Conservation (phyloP, 1,140 invertebrate genomes). For the Bathynomus jamesi region DNA sequence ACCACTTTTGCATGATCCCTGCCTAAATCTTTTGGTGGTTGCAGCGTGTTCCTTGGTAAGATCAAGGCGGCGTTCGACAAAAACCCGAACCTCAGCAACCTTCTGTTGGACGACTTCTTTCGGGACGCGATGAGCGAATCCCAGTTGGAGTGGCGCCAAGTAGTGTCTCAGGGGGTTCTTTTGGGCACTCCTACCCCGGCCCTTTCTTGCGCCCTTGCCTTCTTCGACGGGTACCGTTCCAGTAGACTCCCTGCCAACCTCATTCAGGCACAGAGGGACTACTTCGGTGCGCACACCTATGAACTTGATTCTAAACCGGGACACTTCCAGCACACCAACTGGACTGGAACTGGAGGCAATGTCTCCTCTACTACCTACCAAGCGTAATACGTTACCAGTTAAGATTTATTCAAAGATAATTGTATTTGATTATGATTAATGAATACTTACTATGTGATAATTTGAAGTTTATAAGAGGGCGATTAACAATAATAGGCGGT, state of each 20-base stretch:
- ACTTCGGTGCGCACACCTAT: slow-evolving; percentile 98
- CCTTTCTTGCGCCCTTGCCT: slow-evolving; percentile 84
- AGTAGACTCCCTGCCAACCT: slow-evolving; percentile 79
- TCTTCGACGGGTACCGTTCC: slow-evolving; percentile 91
- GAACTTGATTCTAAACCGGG: slow-evolving; percentile 80
- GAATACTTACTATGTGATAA: too few species aligned
- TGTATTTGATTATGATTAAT: too few species aligned
- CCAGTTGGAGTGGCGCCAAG: slow-evolving; percentile 62
- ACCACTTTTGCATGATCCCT: too few species aligned
- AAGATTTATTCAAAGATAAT: too few species aligned
- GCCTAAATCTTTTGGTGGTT: slow-evolving; percentile 19
- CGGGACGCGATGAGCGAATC: slow-evolving; percentile 68
- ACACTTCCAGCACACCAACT: slow-evolving; percentile 92
- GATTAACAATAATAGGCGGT: too few species aligned
- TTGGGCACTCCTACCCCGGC: slow-evolving; percentile 87
- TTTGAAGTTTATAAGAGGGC: too few species aligned
- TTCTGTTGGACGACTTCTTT: slow-evolving; percentile 95
- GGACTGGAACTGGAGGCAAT: slow-evolving; percentile 95
- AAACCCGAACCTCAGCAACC: slow-evolving; percentile 77
- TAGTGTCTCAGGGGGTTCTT: slow-evolving; percentile 49
- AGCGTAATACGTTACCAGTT: too few species aligned
- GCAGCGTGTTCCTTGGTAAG: slow-evolving; percentile 86
- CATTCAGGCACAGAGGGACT: slow-evolving; percentile 94
- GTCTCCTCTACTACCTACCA: slow-evolving; percentile 93
- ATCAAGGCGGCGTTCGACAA: slow-evolving; percentile 94